Base-by-base conservation (phyloP, 2,113 vertebrate genomes). In the Cyprinodon tularosa region DNA sequence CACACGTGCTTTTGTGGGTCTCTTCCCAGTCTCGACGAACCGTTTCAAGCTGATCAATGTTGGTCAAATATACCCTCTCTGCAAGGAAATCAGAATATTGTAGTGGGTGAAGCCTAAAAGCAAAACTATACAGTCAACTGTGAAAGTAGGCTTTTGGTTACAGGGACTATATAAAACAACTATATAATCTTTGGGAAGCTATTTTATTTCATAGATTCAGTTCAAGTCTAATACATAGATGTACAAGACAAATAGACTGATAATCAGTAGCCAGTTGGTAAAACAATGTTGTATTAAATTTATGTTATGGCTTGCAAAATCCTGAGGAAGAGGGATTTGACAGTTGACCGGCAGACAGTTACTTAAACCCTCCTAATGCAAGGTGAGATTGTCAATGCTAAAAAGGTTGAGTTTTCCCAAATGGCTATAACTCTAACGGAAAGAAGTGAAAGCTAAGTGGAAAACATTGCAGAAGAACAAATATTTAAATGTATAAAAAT, bases 1-100 rank as follows among this genome's bases (percentile, higher is more conserved):
- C 94, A 0, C 97, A 98, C 3, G 95, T 96, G 81, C 95, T 95
- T 83, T 89, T 93, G 47, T 99, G 96, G 14, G 97, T 96, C 68
- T 95, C 94, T 50, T 97, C 96, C 97, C 96, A 99, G 82, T 96
- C 96, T 1, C 78, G 89, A 57, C 96, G 94, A 77, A 93, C 90
- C 78, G 82, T 93, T 74, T 98, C 95, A 71, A 98, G 90, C 77
- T 95, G 94, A 65, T 93, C 93, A 0, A 94, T 88, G 87, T 94
- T 96, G 82, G 90, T 92, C 29, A 82, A 92, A 88, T 97, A 98
- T 37, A 88, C 48, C 0, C 89, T 94, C 86, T 98, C 97, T 98
- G 88, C 75, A 36, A 66, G 17, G 74, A 77, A 29, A 40, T 47
- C 2, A 53, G n/a, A 61, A n/a, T 1, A 14, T 59, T 62, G 42